A percentile compares a stretch with the other conserved stretches of the same genome.
Conservation (phyloP, 2,797 vertebrate species). For the Sphenodon punctatus region DNA sequence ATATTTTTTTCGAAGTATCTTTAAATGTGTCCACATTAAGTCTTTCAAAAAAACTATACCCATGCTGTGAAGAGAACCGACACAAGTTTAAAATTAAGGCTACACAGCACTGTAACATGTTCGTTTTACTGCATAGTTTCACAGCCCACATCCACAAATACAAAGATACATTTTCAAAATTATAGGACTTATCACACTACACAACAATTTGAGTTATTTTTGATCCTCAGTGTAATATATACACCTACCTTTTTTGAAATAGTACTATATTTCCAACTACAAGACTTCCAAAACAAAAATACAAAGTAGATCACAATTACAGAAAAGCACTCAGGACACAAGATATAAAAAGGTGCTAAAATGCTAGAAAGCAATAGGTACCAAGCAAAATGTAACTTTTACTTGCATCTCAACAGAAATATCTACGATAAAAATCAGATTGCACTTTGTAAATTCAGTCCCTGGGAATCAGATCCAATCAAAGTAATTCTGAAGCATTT, state of each 20-base stretch:
- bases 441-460: constrained; percentile 47
- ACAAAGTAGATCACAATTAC: constrained; percentile 20
- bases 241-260: too few relatives aligned
- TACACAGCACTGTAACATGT: too few relatives aligned
- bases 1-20: too few relatives aligned
- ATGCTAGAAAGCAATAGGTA: not conserved
- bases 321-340: not conserved
- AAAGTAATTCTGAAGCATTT: constrained; percentile 24
- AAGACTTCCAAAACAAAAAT: constrained; percentile 13
- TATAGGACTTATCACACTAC: not conserved
- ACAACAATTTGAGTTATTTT: not conserved
- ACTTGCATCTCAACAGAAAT: constrained; percentile 44
- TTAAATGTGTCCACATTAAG: too few relatives aligned
- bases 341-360: not conserved
- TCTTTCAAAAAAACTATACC: too few relatives aligned
- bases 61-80: too few relatives aligned
- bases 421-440: constrained; percentile 48
- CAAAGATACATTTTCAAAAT: not conserved
- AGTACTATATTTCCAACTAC: not conserved
- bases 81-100: too few relatives aligned
- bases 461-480: constrained; percentile 21
- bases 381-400: not conserved
- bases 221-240: too few relatives aligned
- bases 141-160: too few relatives aligned
- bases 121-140: too few relatives aligned